These are phyloP conservation scores for Acrobasis repandana DNA, from an alignment of 2,888 invertebrate species.

Conservation along the genomic window DNA sequence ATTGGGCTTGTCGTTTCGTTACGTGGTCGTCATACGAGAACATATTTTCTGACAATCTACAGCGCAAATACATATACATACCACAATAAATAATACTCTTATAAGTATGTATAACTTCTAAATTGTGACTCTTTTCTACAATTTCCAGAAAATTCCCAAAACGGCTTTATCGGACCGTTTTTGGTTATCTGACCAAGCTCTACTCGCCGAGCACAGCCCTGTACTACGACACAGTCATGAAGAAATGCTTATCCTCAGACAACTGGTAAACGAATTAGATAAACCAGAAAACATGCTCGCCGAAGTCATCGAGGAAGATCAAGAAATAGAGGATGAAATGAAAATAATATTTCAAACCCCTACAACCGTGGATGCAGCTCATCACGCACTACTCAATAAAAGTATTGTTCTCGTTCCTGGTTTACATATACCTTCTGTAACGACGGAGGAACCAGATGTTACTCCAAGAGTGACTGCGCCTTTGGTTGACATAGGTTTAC, in stretches of 20 bases:
- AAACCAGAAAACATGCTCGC: background rate
- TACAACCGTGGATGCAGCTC: background rate
- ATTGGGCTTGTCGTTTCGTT: no score
- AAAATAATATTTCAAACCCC: slow-evolving; percentile 1
- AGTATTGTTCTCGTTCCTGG: slow-evolving; percentile 2
- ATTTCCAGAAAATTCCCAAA: background rate
- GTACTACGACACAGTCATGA: slow-evolving; percentile 4
- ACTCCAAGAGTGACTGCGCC: background rate
- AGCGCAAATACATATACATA: no score
- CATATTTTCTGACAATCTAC: no score
- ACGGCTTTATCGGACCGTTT: background rate
- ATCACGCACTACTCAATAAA: slow-evolving; percentile 1
- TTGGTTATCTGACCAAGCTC: background rate
- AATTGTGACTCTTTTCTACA: background rate
- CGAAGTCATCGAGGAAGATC: background rate
- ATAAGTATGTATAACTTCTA: no score
- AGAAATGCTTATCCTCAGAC: background rate
- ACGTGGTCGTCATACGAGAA: no score
- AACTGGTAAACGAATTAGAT: slow-evolving; percentile 4
- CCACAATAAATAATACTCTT: no score
- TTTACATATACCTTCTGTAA: background rate
- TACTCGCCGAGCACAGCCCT: background rate
- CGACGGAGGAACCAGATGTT: background rate
- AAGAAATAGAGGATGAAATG: slow-evolving; percentile 12
- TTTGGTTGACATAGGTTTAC: background rate